Evolutionary conservation across 2,113 vertebrate genomes (phyloP).

Genomic region (Himantopus leucocephalus): DNA sequence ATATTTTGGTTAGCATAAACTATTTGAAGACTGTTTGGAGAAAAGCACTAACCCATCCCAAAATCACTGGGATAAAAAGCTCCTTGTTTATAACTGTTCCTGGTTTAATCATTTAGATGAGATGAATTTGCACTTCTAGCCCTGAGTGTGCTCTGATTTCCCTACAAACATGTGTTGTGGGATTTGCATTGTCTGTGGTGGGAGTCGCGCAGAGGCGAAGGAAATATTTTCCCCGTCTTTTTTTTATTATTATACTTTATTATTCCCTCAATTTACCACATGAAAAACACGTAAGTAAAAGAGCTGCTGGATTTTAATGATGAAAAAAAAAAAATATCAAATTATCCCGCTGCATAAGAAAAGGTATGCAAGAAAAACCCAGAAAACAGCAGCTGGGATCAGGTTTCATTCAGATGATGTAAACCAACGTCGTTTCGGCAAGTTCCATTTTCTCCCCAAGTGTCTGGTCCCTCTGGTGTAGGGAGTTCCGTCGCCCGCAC

Average conservation of each 20-base stretch:
- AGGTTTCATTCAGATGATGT: slow-evolving; percentile 8
- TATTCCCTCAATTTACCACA: slow-evolving; percentile 40
- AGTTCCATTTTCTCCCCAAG: slow-evolving; percentile 23
- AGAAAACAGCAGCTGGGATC: slow-evolving; percentile 17
- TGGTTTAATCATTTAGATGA: slow-evolving; percentile 12
- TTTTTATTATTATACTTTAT: background rate
- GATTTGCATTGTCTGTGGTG: slow-evolving; percentile 31
- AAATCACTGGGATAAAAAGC: slow-evolving; percentile 41
- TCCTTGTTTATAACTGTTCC: slow-evolving; percentile 39
- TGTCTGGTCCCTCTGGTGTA: background rate
- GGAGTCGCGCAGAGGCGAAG: background rate
- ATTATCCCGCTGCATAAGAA: background rate
- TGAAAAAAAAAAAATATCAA: background rate
- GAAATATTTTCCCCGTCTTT: background rate
- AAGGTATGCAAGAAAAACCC: background rate
- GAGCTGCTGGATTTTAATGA: slow-evolving; percentile 20
- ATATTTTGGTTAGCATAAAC: slow-evolving; percentile 16
- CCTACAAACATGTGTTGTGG: slow-evolving; percentile 24
- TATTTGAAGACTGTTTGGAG: slow-evolving; percentile 46
- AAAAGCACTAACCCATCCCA: slow-evolving; percentile 8
- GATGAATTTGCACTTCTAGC: slow-evolving; percentile 26
- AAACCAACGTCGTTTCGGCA: background rate
- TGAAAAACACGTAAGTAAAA: background rate
- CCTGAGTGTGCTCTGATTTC: slow-evolving; percentile 35
- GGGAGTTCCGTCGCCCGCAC: background rate